Evolutionary conservation across 37 sponge, comb jelly and placozoan species (phyloP).

Genomic region (Tethya wilhelma): DNA sequence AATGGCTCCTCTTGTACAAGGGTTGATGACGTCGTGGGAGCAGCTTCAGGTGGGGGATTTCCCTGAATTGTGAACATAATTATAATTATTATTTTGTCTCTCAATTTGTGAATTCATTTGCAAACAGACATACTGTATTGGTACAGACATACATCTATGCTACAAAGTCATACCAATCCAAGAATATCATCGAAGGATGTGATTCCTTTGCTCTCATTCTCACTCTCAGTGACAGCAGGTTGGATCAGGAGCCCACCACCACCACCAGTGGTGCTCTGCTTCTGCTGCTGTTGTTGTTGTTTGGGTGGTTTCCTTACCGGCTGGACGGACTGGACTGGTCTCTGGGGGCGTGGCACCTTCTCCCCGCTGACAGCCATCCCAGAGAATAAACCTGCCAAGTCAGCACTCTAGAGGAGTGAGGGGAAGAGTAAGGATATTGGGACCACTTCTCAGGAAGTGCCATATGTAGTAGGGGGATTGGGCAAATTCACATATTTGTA

Average conservation of each 20-base stretch:
- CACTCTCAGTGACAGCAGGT: too few relatives aligned
- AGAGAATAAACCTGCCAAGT: constrained; percentile 17
- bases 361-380: constrained; percentile 40
- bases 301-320: background rate
- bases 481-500: too few relatives aligned
- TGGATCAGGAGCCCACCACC: background rate
- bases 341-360: background rate
- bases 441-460: too few relatives aligned
- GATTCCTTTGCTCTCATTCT: background rate
- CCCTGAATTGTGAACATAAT: background rate
- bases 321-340: background rate
- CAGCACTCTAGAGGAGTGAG: background rate
- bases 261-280: background rate
- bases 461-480: too few relatives aligned
- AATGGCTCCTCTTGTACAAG: background rate
- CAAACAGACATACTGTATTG: too few relatives aligned
- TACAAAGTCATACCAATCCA: constrained; percentile 36
- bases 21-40: background rate
- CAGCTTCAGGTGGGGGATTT: background rate
- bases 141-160: too few relatives aligned
- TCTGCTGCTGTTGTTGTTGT: background rate
- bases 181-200: constrained; percentile 29
- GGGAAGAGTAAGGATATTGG: background rate
- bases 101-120: background rate
- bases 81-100: background rate